phyloP scores from a whole-genome alignment of 1,140 invertebrate species.

The Drosophila carrolli region DNA sequence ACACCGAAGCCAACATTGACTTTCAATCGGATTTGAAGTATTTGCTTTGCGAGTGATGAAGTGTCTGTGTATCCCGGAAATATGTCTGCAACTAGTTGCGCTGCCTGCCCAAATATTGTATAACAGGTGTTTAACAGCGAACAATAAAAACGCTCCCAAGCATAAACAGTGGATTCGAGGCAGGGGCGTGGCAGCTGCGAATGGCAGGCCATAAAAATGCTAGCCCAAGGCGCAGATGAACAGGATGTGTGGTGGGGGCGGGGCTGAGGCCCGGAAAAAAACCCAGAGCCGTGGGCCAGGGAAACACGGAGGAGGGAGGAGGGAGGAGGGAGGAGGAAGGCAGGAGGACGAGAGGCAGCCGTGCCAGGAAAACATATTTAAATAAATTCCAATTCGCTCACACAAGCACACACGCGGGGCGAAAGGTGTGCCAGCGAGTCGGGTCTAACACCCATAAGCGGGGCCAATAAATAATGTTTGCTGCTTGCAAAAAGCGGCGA shows the following conservation, averaged over 20 bases:
- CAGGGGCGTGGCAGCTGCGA: conserved; percentile 55
- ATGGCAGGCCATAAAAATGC: conserved; percentile 78
- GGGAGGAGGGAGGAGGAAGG: not conserved
- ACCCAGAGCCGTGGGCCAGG: conserved; percentile 8
- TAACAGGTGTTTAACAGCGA: conserved; percentile 77
- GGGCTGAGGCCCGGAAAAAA: conserved; percentile 1
- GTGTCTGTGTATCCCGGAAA: conserved; percentile 10
- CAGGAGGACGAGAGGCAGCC: conserved; percentile 3
- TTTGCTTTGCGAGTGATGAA: conserved; percentile 4
- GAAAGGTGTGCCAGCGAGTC: not conserved
- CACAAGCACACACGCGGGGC: conserved; percentile 10
- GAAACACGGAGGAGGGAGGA: not conserved
- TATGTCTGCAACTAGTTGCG: conserved; percentile 33
- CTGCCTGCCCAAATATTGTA: conserved; percentile 54
- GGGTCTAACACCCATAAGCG: conserved; percentile 50
- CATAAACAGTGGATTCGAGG: conserved; percentile 41
- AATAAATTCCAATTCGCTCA: conserved; percentile 76
- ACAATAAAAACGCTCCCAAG: conserved; percentile 68
- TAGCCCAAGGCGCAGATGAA: conserved; percentile 56
- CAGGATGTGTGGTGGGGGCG: not conserved
- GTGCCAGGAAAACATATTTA: conserved; percentile 67
- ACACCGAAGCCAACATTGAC: conserved; percentile 10
- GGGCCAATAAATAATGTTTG: conserved; percentile 78
- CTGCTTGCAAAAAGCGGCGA: conserved; percentile 26
- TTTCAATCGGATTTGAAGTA: conserved; percentile 35